phyloP scores from a whole-genome alignment of 2,888 invertebrate species.

The Aphodius granarius region DNA sequence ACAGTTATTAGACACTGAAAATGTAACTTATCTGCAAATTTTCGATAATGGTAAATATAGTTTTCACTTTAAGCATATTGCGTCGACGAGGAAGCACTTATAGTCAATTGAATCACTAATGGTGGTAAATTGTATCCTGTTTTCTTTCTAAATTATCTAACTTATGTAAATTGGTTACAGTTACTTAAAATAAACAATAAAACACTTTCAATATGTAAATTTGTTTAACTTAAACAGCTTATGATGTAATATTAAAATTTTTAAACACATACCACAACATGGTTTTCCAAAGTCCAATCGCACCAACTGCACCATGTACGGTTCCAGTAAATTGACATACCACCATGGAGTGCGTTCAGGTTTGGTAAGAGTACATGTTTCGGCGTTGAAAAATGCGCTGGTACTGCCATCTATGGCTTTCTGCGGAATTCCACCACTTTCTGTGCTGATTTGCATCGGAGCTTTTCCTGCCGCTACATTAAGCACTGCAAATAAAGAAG shows the following conservation, averaged over 20 bases:
- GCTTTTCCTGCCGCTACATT: slow-evolving; percentile 95
- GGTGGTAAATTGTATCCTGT: not conserved
- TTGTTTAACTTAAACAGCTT: too few species aligned
- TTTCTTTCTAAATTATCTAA: not conserved
- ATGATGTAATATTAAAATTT: too few species aligned
- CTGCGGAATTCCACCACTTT: slow-evolving; percentile 83
- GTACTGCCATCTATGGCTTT: slow-evolving; percentile 91
- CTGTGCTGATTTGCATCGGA: slow-evolving; percentile 89
- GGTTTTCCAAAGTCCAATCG: slow-evolving; percentile 88
- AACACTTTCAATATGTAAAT: too few species aligned
- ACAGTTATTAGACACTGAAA: not conserved
- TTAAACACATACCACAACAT: slow-evolving; percentile 89
- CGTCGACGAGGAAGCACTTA: not conserved
- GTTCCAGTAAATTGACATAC: slow-evolving; percentile 92
- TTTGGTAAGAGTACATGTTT: slow-evolving; percentile 86
- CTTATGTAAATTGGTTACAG: not conserved
- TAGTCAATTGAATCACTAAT: not conserved
- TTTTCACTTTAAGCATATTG: not conserved
- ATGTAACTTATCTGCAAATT: not conserved
- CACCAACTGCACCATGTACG: slow-evolving; percentile 93
- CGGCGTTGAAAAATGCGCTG: slow-evolving; percentile 75
- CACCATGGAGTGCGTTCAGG: slow-evolving; percentile 88
- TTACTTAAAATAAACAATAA: not conserved
- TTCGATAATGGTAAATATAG: not conserved
- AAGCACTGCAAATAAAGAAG: slow-evolving; percentile 65